phyloP scores from a whole-genome alignment of 30 jellyfish, hydroid and myxozoan species.

The Turritopsis dohrnii region DNA sequence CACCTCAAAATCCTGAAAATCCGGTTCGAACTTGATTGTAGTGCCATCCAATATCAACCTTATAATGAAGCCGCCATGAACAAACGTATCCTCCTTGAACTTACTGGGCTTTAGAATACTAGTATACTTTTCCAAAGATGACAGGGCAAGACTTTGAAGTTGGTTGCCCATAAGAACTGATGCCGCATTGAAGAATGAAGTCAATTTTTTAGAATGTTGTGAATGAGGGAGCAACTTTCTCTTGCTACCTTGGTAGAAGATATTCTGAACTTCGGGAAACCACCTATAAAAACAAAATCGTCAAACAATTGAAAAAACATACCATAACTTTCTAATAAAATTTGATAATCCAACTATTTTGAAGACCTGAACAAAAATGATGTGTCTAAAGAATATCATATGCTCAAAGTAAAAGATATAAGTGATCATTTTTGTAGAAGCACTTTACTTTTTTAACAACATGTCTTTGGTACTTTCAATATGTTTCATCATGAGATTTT shows the following conservation, averaged over 20 bases:
- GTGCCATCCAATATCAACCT: constrained; percentile 71
- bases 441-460: constrained; percentile 56
- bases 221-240: constrained; percentile 54
- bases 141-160: constrained; percentile 76
- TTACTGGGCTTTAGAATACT: constrained; percentile 44
- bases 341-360: too few relatives aligned
- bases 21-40: constrained; percentile 77
- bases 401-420: neutral
- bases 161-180: constrained; percentile 86
- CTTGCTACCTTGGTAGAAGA: constrained; percentile 91
- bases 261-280: constrained; percentile 94
- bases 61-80: constrained; percentile 70
- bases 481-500: constrained; percentile 76
- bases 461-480: constrained; percentile 70
- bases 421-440: neutral
- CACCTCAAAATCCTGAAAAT: constrained; percentile 72
- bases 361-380: neutral
- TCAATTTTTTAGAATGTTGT: constrained; percentile 59
- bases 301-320: neutral
- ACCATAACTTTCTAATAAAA: neutral
- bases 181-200: constrained; percentile 84
- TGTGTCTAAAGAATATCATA: neutral
- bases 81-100: constrained; percentile 43
- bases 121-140: constrained; percentile 56
- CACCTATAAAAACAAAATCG: constrained; percentile 36